Evolutionary conservation across 2,888 invertebrate genomes (phyloP), one percentile per base, ranked within the genome.

Genomic region (Yponomeuta plumbellus): DNA sequence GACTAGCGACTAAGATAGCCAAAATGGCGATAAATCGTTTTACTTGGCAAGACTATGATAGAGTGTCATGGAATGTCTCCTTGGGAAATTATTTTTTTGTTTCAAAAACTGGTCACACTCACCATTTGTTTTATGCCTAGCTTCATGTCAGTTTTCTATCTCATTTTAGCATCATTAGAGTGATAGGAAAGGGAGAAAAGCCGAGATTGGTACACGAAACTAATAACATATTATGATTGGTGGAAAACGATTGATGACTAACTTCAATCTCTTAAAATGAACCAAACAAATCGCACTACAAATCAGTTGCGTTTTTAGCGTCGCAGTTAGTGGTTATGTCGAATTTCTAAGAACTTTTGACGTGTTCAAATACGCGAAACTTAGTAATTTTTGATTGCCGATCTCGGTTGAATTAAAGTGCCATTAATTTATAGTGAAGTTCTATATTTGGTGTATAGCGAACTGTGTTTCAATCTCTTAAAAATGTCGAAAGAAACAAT

Each of bases 401-500:
- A 8, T 44, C 13, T 44, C 44, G 2, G 5, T 52, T 17, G 44
- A 52, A 17, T 52, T 13, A 5, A 52, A 17, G 44, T 17, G 44
- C 17, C 0, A 52, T 17, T 17, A 13, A 52, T 52, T 11, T 52
- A 52, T 5, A 52, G 44, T 63, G n/a, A 58, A n/a, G n/a, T 21
- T 21, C 8, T 58, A 20, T 11, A 21, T 20, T 58, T 20, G 21
- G 20, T 21, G 58, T 11, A 20, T 20, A 22, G 22, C 21, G 20
- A 20, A 58, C 11, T 3, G 64, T 57, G 64, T 64, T 61, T 23
- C 34, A 2, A 17, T 26, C n/a, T 26, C 2, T 2, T 61, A 68
- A 79, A 77, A 67, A 85, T 87, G 84, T 78, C 71, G 73, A 83
- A 78, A 66, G 56, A 67, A 76, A 72, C 77, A 70, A 67, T 78